Evolutionary conservation across 1,140 invertebrate genomes (phyloP).

Genomic region (Drosophila fuyamai): DNA sequence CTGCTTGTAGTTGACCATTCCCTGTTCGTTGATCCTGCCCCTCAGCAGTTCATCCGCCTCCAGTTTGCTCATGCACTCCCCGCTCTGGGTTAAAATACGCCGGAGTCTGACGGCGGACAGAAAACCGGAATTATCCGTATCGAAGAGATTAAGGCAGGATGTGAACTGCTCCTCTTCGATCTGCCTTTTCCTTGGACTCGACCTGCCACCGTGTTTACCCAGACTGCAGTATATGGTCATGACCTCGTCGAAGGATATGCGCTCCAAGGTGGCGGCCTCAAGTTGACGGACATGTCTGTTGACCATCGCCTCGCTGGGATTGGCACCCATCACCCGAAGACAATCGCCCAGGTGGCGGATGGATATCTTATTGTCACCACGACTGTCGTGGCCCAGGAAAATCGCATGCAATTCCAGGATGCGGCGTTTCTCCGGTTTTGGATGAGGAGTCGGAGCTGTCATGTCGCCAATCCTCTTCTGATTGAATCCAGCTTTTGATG

Average conservation of each 20-base stretch:
- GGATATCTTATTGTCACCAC: constrained; percentile 59
- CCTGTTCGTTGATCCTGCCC: constrained; percentile 95
- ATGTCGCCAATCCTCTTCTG: neutral
- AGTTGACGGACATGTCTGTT: constrained; percentile 74
- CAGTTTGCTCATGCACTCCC: constrained; percentile 95
- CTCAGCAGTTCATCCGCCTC: constrained; percentile 97
- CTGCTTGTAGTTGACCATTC: constrained; percentile 93
- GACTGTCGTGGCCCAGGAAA: constrained; percentile 39
- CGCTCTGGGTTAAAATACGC: constrained; percentile 95
- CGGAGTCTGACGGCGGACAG: constrained; percentile 95
- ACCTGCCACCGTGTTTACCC: neutral
- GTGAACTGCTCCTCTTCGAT: constrained; percentile 53
- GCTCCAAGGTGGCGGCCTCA: constrained; percentile 8
- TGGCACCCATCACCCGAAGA: constrained; percentile 81
- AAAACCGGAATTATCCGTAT: constrained; percentile 96
- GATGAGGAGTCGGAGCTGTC: constrained; percentile 8
- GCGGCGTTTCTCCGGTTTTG: constrained; percentile 12
- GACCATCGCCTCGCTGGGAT: constrained; percentile 83
- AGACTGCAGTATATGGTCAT: constrained; percentile 49
- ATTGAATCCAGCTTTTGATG: neutral
- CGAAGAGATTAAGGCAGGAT: constrained; percentile 89
- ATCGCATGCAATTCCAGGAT: constrained; percentile 29
- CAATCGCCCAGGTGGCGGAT: constrained; percentile 67
- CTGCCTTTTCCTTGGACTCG: neutral
- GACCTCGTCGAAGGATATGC: constrained; percentile 58